These are phyloP conservation scores for Ellobium chinense DNA, from an alignment of 2,888 invertebrate species.

Conservation along the genomic window DNA sequence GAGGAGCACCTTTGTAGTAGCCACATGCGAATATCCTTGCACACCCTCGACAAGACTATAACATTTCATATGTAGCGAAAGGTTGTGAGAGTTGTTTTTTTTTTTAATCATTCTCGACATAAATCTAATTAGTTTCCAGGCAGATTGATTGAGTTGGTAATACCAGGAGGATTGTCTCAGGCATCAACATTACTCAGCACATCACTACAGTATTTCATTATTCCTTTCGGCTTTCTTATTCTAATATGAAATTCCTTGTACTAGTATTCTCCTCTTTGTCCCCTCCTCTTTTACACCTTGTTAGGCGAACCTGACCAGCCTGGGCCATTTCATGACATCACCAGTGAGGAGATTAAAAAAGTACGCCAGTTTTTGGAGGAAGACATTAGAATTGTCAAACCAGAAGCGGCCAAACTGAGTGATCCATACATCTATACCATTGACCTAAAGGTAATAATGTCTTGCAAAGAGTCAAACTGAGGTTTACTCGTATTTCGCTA, in stretches of 20 bases:
- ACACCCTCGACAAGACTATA: too few relatives aligned
- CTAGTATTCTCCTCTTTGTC: neutral
- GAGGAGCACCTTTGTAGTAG: too few relatives aligned
- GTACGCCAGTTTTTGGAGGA: constrained; percentile 16
- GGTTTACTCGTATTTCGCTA: too few relatives aligned
- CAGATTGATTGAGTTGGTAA: too few relatives aligned
- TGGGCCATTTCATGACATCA: constrained; percentile 36
- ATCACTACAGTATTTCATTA: neutral
- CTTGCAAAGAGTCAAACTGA: too few relatives aligned
- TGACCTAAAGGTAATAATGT: constrained; percentile 29
- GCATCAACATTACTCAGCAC: neutral
- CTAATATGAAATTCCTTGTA: neutral
- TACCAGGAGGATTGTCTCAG: too few relatives aligned
- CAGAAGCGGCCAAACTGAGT: neutral
- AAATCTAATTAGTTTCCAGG: too few relatives aligned
- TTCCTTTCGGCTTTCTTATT: neutral
- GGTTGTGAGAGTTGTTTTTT: too few relatives aligned
- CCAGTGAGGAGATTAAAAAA: constrained; percentile 16
- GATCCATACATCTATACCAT: constrained; percentile 30
- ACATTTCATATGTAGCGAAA: too few relatives aligned
- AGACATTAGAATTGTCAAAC: constrained; percentile 1
- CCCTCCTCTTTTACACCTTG: neutral
- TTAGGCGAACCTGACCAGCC: constrained; percentile 28
- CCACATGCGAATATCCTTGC: too few relatives aligned
- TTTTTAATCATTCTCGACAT: too few relatives aligned